Evolutionary conservation across 1,140 invertebrate species (phyloP).

Genomic region (Lordiphosa stackelbergi): DNA sequence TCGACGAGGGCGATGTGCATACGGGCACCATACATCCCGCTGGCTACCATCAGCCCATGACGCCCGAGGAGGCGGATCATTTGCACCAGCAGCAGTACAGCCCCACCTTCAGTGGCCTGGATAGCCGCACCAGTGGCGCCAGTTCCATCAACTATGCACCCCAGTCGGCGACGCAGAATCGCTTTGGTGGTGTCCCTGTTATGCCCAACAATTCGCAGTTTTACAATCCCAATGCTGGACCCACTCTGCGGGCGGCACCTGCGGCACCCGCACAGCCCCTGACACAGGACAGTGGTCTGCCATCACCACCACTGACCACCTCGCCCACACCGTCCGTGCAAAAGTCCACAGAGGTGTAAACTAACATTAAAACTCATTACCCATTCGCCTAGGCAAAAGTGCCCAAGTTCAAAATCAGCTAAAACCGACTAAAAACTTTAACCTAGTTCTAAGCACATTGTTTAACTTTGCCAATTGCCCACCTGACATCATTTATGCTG

Average conservation of each 20-base stretch:
- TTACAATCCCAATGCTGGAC: conserved; percentile 59
- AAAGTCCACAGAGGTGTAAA: conserved; percentile 76
- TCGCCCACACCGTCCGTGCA: conserved; percentile 72
- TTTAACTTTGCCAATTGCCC: conserved; percentile 33
- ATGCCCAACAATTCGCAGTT: conserved; percentile 66
- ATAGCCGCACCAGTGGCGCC: conserved; percentile 64
- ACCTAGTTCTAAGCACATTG: conserved; percentile 40
- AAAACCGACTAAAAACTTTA: conserved; percentile 48
- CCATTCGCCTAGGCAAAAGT: conserved; percentile 39
- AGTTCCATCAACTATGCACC: conserved; percentile 67
- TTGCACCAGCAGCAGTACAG: conserved; percentile 67
- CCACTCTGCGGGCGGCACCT: conserved; percentile 10
- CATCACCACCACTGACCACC: conserved; percentile 65
- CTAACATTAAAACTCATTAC: conserved; percentile 26
- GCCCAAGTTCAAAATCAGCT: conserved; percentile 65
- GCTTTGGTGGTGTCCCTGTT: conserved; percentile 70
- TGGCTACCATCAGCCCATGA: conserved; percentile 65
- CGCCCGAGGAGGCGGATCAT: conserved; percentile 68
- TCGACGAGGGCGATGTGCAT: conserved; percentile 59
- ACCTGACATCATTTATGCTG: conserved; percentile 25
- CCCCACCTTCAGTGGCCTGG: conserved; percentile 73
- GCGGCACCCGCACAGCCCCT: conserved; percentile 27
- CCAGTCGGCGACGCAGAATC: conserved; percentile 56
- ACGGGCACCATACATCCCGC: conserved; percentile 51
- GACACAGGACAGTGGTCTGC: conserved; percentile 70